phyloP scores from a whole-genome alignment of 35 echinoderm and acorn worm species.

The Diadema setosum region DNA sequence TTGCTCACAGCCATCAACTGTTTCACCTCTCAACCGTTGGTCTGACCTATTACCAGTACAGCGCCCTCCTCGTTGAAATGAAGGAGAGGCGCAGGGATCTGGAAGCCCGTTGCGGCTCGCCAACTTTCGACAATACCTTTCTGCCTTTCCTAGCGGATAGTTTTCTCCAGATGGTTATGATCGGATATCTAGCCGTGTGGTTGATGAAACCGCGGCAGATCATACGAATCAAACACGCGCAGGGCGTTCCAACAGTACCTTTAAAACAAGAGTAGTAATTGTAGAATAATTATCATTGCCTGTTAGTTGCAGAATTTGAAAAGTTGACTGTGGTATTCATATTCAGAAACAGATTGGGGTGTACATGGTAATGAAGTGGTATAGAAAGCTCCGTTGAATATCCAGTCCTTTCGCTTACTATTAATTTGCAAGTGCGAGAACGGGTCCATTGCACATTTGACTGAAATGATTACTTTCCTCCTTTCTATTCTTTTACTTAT shows the following conservation, averaged over 20 bases:
- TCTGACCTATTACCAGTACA: constrained; percentile 54
- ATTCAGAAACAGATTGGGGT: too few species aligned
- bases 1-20: constrained; percentile 84
- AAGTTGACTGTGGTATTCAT: too few species aligned
- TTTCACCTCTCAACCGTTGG: constrained; percentile 48
- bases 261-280: background rate
- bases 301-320: too few species aligned
- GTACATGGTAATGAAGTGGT: too few species aligned
- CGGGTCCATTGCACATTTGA: too few species aligned
- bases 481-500: too few species aligned
- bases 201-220: background rate
- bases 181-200: background rate
- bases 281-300: too few species aligned
- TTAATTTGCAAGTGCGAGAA: too few species aligned
- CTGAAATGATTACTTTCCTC: too few species aligned
- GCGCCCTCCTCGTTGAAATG: constrained; percentile 51
- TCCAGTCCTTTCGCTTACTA: too few species aligned
- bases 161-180: background rate
- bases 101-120: background rate
- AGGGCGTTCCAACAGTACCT: background rate
- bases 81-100: background rate
- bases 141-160: background rate
- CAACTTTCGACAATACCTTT: constrained; percentile 28
- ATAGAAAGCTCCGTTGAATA: too few species aligned
- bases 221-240: background rate